phyloP scores from a whole-genome alignment of 2,797 vertebrate genomes.

The Eleutherodactylus coqui region DNA sequence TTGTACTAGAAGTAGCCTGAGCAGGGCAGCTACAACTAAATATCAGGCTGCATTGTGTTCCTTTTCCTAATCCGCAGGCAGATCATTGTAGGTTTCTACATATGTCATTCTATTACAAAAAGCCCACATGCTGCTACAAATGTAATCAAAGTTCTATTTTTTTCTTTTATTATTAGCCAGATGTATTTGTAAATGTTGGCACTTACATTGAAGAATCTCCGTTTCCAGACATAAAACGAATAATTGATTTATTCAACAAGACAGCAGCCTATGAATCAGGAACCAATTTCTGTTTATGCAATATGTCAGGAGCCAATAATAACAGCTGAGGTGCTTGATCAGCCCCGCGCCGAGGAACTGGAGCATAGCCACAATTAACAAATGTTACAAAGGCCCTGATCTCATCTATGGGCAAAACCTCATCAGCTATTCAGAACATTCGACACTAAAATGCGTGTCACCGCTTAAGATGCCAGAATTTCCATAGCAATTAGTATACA shows the following conservation, averaged over 20 bases:
- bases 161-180: conserved; percentile 53
- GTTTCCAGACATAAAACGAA: conserved; percentile 49
- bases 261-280: conserved; percentile 53
- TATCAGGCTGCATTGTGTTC: neutral
- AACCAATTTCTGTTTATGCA: conserved; percentile 62
- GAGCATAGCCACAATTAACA: conserved; percentile 54
- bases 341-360: conserved; percentile 43
- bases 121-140: conserved; percentile 32
- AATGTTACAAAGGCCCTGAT: conserved; percentile 56
- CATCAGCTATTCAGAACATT: conserved; percentile 45
- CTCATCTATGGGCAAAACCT: conserved; percentile 50
- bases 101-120: conserved; percentile 39
- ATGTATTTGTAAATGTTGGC: conserved; percentile 58
- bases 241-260: conserved; percentile 59
- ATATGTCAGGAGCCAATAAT: conserved; percentile 62
- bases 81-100: conserved; percentile 34
- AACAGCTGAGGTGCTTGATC: conserved; percentile 62
- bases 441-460: conserved; percentile 42
- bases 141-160: conserved; percentile 34
- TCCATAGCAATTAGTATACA: conserved; percentile 6
- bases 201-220: conserved; percentile 38
- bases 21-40: neutral
- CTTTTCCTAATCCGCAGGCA: conserved; percentile 23
- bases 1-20: neutral
- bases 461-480: conserved; percentile 24